Conservation (phyloP, 2,888 invertebrate genomes). For the Eupithecia vulgata region DNA sequence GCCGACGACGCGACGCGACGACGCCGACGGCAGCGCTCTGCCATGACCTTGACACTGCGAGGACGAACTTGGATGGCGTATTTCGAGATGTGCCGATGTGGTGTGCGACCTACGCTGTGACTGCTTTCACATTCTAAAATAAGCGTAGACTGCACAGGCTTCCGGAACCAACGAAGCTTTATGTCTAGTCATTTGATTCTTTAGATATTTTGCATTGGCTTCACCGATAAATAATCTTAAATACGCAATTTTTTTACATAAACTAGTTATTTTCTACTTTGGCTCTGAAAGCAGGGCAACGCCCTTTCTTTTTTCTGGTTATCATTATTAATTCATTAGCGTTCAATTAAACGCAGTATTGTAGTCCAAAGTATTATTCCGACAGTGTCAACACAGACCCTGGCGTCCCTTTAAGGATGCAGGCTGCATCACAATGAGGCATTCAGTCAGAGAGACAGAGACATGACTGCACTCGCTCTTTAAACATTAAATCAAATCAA, state of each 20-base stretch:
- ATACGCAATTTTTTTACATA: background rate
- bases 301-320: background rate
- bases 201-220: background rate
- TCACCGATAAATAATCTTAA: no score
- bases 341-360: slow-evolving; percentile 18
- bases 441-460: slow-evolving; percentile 47
- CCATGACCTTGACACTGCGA: slow-evolving; percentile 69
- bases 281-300: background rate
- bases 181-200: background rate
- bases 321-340: slow-evolving; percentile 15
- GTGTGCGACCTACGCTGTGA: background rate
- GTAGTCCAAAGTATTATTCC: slow-evolving; percentile 16
- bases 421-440: slow-evolving; percentile 58
- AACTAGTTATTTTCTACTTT: background rate
- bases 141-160: background rate
- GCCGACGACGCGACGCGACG: slow-evolving; percentile 27
- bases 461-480: slow-evolving; percentile 23
- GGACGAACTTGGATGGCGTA: slow-evolving; percentile 31
- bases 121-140: slow-evolving; percentile 5
- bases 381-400: slow-evolving; percentile 39
- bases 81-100: slow-evolving; percentile 11
- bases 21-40: slow-evolving; percentile 47
- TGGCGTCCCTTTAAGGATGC: slow-evolving; percentile 45
- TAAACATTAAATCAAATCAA: no score
- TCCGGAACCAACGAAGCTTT: background rate